A percentile compares a stretch with the other conserved stretches of the same genome.
phyloP scores from a whole-genome alignment of 2,888 invertebrate genomes.

The Ophioninae sp. region DNA sequence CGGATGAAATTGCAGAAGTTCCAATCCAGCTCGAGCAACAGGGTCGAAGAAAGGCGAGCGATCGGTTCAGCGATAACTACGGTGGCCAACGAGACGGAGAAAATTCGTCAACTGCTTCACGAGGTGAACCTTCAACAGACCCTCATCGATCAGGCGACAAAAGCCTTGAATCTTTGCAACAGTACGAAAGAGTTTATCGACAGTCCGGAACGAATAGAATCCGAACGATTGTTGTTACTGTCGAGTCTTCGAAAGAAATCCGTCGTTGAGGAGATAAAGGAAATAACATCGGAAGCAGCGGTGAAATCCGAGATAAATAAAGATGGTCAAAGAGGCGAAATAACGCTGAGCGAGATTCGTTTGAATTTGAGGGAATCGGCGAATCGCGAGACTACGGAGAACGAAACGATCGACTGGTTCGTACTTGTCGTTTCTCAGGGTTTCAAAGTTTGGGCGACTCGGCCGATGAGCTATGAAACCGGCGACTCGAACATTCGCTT shows the following conservation, averaged over 20 bases:
- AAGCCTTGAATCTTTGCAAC: slow-evolving; percentile 81
- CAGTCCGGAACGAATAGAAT: slow-evolving; percentile 82
- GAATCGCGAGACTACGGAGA: slow-evolving; percentile 59
- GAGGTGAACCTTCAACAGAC: slow-evolving; percentile 70
- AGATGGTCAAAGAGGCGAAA: slow-evolving; percentile 62
- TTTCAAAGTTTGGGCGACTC: slow-evolving; percentile 72
- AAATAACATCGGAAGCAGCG: slow-evolving; percentile 47
- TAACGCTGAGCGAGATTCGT: slow-evolving; percentile 67
- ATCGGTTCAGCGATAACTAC: neutral
- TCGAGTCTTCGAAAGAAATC: slow-evolving; percentile 72
- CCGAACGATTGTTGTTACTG: slow-evolving; percentile 81
- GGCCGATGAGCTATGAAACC: slow-evolving; percentile 68
- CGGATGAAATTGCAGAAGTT: slow-evolving; percentile 45
- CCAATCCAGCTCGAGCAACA: slow-evolving; percentile 19
- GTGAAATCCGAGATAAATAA: slow-evolving; percentile 8
- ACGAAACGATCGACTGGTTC: slow-evolving; percentile 75
- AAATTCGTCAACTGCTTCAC: slow-evolving; percentile 67
- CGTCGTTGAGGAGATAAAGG: slow-evolving; percentile 67
- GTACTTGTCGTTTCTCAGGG: slow-evolving; percentile 76
- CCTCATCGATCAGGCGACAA: slow-evolving; percentile 78
- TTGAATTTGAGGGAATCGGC: slow-evolving; percentile 66
- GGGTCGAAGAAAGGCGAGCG: slow-evolving; percentile 22
- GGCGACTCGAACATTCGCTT: slow-evolving; percentile 71
- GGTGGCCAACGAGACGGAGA: slow-evolving; percentile 33
- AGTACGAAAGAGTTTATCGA: slow-evolving; percentile 80